Conservation (phyloP, 2,113 vertebrate species). For the cattle (Bos taurus) region ARS-UCD2.0 NC_037344.1:18300501-18301000, state of each 20-base stretch:
- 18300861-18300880: not conserved
- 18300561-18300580: not conserved
- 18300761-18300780: not conserved
- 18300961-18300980: not conserved
- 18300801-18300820: not conserved
- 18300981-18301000: not conserved
- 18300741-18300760: not conserved
- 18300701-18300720: not conserved
- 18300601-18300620: not conserved
- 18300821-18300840: not conserved
- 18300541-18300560: not conserved
- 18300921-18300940: not conserved
- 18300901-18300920: not conserved
- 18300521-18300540: not conserved
- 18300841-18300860: not conserved
- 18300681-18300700: not conserved
- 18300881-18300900: not conserved
- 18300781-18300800: not conserved
- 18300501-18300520: not conserved
- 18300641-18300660: not conserved
- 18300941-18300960: not conserved
- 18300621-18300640: not conserved
- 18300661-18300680: not conserved
- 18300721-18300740: not conserved
- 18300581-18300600: not conserved